Percentiles rank a stretch among this genome's conserved stretches.
These are phyloP conservation scores for Neomorphus geoffroyi DNA, from an alignment of 2,797 vertebrate species.

Conservation along the genomic window DNA sequence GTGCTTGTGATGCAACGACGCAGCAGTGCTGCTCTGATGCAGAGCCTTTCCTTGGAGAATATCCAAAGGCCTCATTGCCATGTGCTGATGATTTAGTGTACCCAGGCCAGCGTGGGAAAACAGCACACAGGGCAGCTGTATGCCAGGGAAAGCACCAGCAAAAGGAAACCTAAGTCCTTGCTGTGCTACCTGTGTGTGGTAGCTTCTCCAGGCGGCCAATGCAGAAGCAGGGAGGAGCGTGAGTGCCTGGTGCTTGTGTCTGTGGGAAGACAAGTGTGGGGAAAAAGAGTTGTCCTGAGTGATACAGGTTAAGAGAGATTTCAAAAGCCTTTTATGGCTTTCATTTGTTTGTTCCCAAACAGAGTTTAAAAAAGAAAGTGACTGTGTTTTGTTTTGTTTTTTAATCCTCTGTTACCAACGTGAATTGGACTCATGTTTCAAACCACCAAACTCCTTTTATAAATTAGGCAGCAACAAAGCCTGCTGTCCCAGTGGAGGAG, in stretches of 20 bases:
- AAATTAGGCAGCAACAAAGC: conserved; percentile 8
- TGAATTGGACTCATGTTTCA: background rate
- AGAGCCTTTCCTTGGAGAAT: background rate
- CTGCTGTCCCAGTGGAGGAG: background rate
- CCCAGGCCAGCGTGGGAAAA: background rate
- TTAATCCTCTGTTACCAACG: background rate
- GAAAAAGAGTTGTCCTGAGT: background rate
- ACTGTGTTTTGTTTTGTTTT: background rate
- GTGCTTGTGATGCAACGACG: fast-evolving
- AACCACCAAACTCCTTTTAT: background rate
- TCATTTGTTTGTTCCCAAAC: background rate
- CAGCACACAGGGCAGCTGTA: fast-evolving
- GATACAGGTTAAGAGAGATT: background rate
- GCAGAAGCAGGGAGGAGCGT: background rate
- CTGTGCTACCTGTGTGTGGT: background rate
- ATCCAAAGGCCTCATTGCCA: background rate
- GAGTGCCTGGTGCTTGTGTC: background rate
- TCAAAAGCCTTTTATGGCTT: background rate
- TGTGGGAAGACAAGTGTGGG: background rate
- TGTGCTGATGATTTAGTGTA: background rate
- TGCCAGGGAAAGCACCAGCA: background rate
- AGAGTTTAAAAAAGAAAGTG: background rate
- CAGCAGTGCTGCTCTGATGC: background rate
- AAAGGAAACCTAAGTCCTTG: background rate
- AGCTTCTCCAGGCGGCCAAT: fast-evolving